Conservation (phyloP, 2,797 vertebrate genomes). For the Urophycis tenuis region DNA sequence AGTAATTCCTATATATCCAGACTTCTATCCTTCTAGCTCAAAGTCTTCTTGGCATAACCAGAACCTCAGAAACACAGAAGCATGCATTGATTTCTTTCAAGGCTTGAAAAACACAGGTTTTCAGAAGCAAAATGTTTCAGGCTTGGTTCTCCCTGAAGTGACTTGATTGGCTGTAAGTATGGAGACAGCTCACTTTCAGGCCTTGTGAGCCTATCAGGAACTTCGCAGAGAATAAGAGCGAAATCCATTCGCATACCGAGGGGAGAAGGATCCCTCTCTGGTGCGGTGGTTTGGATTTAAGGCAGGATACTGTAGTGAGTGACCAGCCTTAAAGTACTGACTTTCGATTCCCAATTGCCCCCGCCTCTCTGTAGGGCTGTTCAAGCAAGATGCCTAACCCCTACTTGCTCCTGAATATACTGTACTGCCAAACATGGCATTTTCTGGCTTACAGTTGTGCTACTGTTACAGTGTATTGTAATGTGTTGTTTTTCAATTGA, state of each 20-base stretch:
- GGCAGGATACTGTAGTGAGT: no score
- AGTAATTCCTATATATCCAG: not conserved
- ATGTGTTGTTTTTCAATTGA: not conserved
- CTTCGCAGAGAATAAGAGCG: not conserved
- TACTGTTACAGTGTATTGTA: not conserved
- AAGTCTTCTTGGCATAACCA: not conserved
- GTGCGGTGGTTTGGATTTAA: no score
- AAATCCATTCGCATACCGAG: not conserved
- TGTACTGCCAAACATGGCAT: not conserved
- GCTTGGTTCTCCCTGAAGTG: not conserved
- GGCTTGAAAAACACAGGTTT: not conserved
- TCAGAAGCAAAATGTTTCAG: not conserved
- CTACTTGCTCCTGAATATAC: no score
- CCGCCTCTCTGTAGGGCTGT: not conserved
- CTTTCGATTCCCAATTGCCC: not conserved
- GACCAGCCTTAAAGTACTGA: not conserved
- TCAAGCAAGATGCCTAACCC: not conserved
- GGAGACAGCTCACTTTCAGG: not conserved
- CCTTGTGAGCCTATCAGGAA: not conserved
- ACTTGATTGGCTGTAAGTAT: not conserved
- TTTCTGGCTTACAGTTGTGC: not conserved
- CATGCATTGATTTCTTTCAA: not conserved
- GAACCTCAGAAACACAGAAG: no score
- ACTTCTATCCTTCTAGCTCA: not conserved
- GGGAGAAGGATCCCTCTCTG: not conserved